phyloP scores from a whole-genome alignment of 1,140 invertebrate genomes.

The Helicoverpa zea region DNA sequence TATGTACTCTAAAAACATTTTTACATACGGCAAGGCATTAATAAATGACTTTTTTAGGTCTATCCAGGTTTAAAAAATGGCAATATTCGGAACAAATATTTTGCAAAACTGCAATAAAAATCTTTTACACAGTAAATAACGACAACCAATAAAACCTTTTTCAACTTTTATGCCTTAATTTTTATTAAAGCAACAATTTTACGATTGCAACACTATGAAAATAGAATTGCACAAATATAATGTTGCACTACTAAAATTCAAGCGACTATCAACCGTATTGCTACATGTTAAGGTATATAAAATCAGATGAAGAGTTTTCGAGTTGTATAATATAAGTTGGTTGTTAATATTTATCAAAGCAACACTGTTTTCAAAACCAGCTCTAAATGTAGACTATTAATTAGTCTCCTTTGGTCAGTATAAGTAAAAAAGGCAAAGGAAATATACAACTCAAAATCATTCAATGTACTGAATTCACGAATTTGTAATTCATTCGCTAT shows the following conservation, averaged over 20 bases:
- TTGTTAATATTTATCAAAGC: slow-evolving; percentile 45
- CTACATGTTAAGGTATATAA: neutral
- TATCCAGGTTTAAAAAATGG: no score
- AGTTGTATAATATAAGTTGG: slow-evolving; percentile 14
- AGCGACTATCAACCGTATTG: neutral
- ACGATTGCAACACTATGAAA: slow-evolving; percentile 43
- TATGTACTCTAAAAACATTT: no score
- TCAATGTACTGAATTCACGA: neutral
- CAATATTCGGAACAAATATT: neutral
- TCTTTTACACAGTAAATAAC: slow-evolving; percentile 36
- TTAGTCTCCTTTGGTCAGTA: no score
- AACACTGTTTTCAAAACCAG: slow-evolving; percentile 49
- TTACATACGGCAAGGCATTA: no score
- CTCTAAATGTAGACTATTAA: slow-evolving; percentile 53
- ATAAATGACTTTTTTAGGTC: no score
- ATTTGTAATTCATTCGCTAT: no score
- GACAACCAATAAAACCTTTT: slow-evolving; percentile 25
- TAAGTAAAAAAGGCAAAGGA: no score
- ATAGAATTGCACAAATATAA: slow-evolving; percentile 10
- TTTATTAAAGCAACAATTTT: slow-evolving; percentile 46
- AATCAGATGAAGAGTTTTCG: neutral
- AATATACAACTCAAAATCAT: no score
- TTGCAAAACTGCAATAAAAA: slow-evolving; percentile 8
- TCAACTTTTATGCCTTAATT: slow-evolving; percentile 30
- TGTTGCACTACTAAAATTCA: neutral